phyloP scores from a whole-genome alignment of 2,888 invertebrate species.

The Danaus chrysippus region DNA sequence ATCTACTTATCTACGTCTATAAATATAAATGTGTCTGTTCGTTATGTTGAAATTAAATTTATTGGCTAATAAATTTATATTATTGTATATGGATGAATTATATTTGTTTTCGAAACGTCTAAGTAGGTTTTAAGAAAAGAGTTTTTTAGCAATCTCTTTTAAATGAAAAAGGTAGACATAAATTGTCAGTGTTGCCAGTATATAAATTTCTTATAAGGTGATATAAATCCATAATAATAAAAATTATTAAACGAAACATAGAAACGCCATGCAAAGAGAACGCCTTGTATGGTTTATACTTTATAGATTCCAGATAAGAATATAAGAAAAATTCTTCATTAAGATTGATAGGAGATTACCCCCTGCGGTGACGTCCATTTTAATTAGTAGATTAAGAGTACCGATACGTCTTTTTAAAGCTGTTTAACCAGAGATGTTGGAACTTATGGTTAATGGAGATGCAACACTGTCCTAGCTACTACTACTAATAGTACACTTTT shows the following conservation, averaged over 20 bases:
- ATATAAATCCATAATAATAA: background rate
- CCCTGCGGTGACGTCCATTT: constrained; percentile 4
- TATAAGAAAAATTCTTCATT: background rate
- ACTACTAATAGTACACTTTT: background rate
- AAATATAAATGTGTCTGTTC: no score
- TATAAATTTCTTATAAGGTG: no score
- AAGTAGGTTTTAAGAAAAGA: no score
- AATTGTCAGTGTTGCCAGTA: no score
- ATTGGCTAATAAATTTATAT: no score
- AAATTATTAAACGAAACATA: background rate
- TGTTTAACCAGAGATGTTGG: background rate
- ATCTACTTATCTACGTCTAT: no score
- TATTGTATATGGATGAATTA: no score
- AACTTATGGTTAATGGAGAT: background rate
- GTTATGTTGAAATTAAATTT: no score
- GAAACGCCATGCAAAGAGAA: background rate
- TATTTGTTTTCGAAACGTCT: no score
- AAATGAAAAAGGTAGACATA: no score
- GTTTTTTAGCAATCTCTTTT: no score
- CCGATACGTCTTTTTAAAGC: constrained; percentile 6
- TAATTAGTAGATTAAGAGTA: constrained; percentile 3
- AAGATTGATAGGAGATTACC: background rate
- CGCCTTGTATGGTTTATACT: background rate
- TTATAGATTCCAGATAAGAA: background rate
- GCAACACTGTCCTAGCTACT: background rate